Evolutionary conservation across 2,888 invertebrate species (phyloP).

Genomic region (Cyaniris semiargus): DNA sequence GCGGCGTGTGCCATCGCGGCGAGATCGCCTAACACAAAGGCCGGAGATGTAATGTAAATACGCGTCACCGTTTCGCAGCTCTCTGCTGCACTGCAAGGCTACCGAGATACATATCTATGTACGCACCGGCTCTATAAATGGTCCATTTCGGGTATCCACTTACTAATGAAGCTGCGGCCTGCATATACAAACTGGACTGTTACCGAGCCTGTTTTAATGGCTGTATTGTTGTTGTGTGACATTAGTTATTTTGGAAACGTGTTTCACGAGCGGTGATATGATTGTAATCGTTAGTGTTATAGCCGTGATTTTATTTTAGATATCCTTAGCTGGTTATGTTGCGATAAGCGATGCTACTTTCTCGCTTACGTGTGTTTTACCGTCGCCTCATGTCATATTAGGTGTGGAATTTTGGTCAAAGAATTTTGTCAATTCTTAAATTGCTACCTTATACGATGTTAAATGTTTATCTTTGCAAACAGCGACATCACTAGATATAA

Average conservation of each 20-base stretch:
- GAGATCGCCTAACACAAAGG: conserved; percentile 75
- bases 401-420: not conserved
- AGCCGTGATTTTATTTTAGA: conserved; percentile 16
- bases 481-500: not conserved
- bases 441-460: not conserved
- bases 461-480: not conserved
- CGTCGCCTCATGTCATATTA: not conserved
- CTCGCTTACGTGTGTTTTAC: conserved; percentile 13
- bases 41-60: conserved; percentile 73
- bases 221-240: conserved; percentile 58
- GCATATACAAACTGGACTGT: conserved; percentile 67
- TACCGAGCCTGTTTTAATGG: conserved; percentile 66
- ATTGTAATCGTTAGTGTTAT: conserved; percentile 30
- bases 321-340: not conserved
- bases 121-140: conserved; percentile 74
- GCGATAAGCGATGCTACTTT: conserved; percentile 18
- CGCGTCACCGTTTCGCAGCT: conserved; percentile 70
- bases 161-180: conserved; percentile 73
- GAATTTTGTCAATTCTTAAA: not conserved
- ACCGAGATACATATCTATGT: conserved; percentile 72
- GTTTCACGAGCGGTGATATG: conserved; percentile 33
- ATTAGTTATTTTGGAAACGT: conserved; percentile 56
- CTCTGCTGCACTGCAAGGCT: conserved; percentile 58
- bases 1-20: conserved; percentile 68
- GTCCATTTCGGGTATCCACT: conserved; percentile 77